Conservation (phyloP, 2,888 invertebrate species). For the Artemia sinica region DNA sequence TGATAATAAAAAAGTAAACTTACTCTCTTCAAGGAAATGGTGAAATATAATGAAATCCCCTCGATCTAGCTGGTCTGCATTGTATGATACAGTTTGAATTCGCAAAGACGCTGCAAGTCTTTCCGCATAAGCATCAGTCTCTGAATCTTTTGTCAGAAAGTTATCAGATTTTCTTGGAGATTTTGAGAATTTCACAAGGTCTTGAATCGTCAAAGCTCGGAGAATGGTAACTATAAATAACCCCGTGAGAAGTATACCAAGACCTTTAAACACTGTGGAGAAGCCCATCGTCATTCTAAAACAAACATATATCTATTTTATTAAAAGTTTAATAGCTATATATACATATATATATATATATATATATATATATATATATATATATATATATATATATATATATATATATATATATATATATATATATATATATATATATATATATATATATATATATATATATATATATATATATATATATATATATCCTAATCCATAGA, state of each 20-base stretch:
- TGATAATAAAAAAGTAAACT: neutral
- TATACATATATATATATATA: too few species aligned
- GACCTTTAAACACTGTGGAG: too few species aligned
- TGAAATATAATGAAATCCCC: conserved; percentile 5
- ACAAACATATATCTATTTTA: too few species aligned
- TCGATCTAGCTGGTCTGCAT: conserved; percentile 1
- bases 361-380: too few species aligned
- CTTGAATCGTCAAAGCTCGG: neutral
- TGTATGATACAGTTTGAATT: conserved; percentile 16
- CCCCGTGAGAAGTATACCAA: neutral
- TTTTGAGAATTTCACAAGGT: neutral
- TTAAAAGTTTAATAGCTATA: too few species aligned
- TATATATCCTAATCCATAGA: too few species aligned
- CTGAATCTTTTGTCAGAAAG: neutral
- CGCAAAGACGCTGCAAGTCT: conserved; percentile 3
- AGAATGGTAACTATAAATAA: neutral
- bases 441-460: too few species aligned
- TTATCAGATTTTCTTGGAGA: neutral
- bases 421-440: too few species aligned
- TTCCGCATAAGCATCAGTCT: neutral
- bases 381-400: too few species aligned
- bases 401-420: too few species aligned
- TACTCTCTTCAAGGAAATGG: conserved; percentile 13
- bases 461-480: too few species aligned
- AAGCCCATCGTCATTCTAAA: too few species aligned